phyloP scores from a whole-genome alignment of 1,140 invertebrate species.

The Drosophila chauvacae region DNA sequence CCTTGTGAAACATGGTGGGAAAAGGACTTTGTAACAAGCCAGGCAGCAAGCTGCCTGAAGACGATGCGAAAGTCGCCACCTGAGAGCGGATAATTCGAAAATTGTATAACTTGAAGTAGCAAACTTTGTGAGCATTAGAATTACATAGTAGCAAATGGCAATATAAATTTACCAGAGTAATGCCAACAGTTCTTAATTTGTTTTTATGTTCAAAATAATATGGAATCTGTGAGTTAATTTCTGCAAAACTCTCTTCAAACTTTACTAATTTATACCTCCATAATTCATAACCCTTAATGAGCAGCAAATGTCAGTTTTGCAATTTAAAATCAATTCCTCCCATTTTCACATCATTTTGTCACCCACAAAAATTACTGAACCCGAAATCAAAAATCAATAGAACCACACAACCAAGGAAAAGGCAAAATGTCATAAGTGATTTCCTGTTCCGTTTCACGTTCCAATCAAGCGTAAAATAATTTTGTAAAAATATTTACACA shows the following conservation, averaged over 20 bases:
- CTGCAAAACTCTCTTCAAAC: too few relatives aligned
- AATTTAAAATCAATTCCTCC: slow-evolving; percentile 26
- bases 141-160: slow-evolving; percentile 7
- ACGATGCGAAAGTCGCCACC: slow-evolving; percentile 12
- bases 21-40: slow-evolving; percentile 33
- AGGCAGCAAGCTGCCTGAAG: slow-evolving; percentile 7
- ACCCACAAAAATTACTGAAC: slow-evolving; percentile 62
- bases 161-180: neutral
- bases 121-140: slow-evolving; percentile 20
- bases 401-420: slow-evolving; percentile 25
- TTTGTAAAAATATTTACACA: slow-evolving; percentile 80
- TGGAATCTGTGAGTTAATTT: neutral
- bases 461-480: slow-evolving; percentile 78
- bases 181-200: neutral
- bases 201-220: too few relatives aligned
- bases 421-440: slow-evolving; percentile 79
- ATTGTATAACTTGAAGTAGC: slow-evolving; percentile 30
- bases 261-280: neutral
- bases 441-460: slow-evolving; percentile 70
- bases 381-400: slow-evolving; percentile 75
- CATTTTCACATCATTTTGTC: slow-evolving; percentile 53
- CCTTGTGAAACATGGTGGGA: slow-evolving; percentile 30
- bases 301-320: slow-evolving; percentile 5
- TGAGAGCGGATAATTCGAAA: slow-evolving; percentile 36
- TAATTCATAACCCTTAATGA: slow-evolving; percentile 18